Evolutionary conservation across 2,797 vertebrate species (phyloP).

Genomic region (Epinephelus malabaricus): DNA sequence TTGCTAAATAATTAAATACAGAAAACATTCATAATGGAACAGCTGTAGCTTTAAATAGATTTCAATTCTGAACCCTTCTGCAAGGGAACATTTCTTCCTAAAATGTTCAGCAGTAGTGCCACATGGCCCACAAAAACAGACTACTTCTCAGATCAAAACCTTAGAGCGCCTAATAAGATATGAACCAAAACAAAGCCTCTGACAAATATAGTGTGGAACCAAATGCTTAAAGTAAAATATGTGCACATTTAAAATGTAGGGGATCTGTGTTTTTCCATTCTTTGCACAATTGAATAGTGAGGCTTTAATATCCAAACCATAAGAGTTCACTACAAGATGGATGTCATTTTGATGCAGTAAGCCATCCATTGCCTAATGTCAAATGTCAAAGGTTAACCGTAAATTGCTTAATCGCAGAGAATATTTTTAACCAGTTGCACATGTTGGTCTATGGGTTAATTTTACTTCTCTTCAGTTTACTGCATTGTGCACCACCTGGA

Average conservation of each 20-base stretch:
- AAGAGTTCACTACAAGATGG: conserved; percentile 1
- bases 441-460: no score
- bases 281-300: not conserved
- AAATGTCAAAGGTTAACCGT: no score
- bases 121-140: conserved; percentile 21
- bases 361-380: not conserved
- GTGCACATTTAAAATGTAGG: conserved; percentile 2
- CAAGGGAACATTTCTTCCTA: conserved; percentile 3
- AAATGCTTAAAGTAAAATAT: not conserved
- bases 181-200: conserved; percentile 17
- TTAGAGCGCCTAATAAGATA: not conserved
- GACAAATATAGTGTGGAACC: conserved; percentile 15
- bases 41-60: conserved; percentile 70
- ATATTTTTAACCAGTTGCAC: no score
- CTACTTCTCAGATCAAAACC: conserved; percentile 7
- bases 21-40: conserved; percentile 72
- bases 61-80: conserved; percentile 35
- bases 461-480: no score
- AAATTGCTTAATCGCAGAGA: no score
- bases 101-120: conserved; percentile 5
- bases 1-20: conserved; percentile 62
- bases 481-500: no score
- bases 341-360: not conserved
- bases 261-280: not conserved
- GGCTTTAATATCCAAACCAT: not conserved